Percentiles rank a stretch among this genome's conserved stretches.
These are phyloP conservation scores for Hyperoplus immaculatus DNA, from an alignment of 2,797 vertebrate species.

Conservation along the genomic window DNA sequence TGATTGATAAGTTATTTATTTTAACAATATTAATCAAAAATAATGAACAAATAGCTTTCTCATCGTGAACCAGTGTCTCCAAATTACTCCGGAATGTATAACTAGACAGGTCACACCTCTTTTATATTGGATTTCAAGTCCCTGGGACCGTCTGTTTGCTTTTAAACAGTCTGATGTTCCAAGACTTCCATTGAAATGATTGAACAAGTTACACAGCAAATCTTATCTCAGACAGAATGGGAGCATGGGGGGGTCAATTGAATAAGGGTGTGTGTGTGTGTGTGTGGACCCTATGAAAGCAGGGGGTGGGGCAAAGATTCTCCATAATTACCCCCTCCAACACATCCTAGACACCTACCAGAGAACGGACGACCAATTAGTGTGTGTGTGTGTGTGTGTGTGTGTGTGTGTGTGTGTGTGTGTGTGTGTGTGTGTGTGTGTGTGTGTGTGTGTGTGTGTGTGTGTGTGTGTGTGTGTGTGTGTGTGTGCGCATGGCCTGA, in stretches of 20 bases:
- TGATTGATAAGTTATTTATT: no score
- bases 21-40: no score
- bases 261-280: background rate
- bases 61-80: no score
- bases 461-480: background rate
- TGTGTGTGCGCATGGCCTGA: background rate
- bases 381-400: rapidly evolving
- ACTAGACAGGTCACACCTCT: no score
- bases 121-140: no score
- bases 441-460: background rate
- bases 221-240: background rate
- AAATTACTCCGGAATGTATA: no score
- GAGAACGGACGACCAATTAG: background rate
- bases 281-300: constrained; percentile 6
- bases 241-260: constrained; percentile 13
- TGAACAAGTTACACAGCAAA: constrained; percentile 16
- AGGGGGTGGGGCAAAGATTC: background rate
- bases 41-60: no score
- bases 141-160: no score
- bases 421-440: background rate
- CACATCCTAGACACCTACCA: background rate
- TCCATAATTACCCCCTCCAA: constrained; percentile 12
- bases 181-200: background rate
- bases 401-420: background rate
- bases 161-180: no score